These are phyloP conservation scores for Noctua janthe DNA, from an alignment of 2,888 invertebrate genomes.

Conservation along the genomic window DNA sequence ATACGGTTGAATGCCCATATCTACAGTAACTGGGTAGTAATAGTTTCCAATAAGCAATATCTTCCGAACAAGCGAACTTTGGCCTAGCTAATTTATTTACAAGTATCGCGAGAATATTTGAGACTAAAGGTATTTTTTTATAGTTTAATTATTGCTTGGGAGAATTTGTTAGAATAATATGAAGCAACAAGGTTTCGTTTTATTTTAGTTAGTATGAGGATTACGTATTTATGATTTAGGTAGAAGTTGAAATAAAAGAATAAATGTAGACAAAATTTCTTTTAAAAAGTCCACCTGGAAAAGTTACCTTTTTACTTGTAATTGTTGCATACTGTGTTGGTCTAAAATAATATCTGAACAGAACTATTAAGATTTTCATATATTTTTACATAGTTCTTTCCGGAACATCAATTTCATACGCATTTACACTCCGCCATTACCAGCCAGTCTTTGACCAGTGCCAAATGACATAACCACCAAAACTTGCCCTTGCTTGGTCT, in stretches of 20 bases:
- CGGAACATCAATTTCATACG: too few species aligned
- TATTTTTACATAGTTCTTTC: neutral
- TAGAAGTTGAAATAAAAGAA: neutral
- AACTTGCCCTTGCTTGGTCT: neutral
- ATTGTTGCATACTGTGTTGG: neutral
- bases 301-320: neutral
- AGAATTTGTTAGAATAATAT: slow-evolving; percentile 4
- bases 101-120: slow-evolving; percentile 64
- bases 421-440: neutral
- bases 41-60: slow-evolving; percentile 84
- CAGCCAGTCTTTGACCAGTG: neutral
- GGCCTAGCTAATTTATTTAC: slow-evolving; percentile 76
- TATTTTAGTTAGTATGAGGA: neutral
- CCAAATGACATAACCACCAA: neutral
- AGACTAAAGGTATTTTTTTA: slow-evolving; percentile 48
- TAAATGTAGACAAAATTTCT: neutral
- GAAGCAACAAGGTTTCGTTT: neutral
- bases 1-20: slow-evolving; percentile 73
- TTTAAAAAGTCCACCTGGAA: neutral
- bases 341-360: neutral
- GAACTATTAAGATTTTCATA: neutral
- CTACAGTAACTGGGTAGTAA: slow-evolving; percentile 73
- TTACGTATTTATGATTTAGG: slow-evolving; percentile 5
- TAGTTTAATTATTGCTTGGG: slow-evolving; percentile 26
- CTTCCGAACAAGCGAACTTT: slow-evolving; percentile 76